Evolutionary conservation across 2,888 invertebrate genomes (phyloP).

Genomic region (Pyrochroa serraticornis): DNA sequence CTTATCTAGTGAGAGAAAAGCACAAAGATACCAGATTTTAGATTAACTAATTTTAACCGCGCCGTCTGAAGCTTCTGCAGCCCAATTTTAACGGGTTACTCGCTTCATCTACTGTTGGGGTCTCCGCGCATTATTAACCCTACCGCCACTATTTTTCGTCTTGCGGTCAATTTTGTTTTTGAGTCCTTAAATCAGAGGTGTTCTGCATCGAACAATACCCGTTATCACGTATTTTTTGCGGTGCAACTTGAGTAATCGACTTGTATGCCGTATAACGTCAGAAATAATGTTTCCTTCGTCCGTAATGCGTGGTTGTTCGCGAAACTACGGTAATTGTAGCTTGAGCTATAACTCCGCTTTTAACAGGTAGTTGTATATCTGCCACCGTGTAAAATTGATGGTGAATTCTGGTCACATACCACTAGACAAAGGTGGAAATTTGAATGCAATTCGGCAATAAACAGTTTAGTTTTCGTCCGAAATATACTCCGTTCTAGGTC

Average conservation of each 20-base stretch:
- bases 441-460: background rate
- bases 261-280: no score
- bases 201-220: background rate
- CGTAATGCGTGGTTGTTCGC: no score
- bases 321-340: background rate
- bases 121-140: slow-evolving; percentile 21
- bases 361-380: background rate
- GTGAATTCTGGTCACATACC: slow-evolving; percentile 5
- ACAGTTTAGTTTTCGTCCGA: background rate
- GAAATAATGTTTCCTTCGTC: no score
- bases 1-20: no score
- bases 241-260: no score
- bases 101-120: slow-evolving; percentile 29
- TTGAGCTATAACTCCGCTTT: background rate
- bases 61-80: background rate
- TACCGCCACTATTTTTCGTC: background rate
- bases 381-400: slow-evolving; percentile 6
- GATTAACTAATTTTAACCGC: background rate
- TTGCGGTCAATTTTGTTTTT: background rate
- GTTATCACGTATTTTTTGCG: background rate
- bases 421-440: background rate
- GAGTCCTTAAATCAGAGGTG: background rate
- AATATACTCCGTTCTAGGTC: slow-evolving; percentile 10
- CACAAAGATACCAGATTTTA: no score
- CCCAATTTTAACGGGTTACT: slow-evolving; percentile 18